Base-by-base conservation (phyloP, 2,888 invertebrate species). In the Synergus laeviventris region DNA sequence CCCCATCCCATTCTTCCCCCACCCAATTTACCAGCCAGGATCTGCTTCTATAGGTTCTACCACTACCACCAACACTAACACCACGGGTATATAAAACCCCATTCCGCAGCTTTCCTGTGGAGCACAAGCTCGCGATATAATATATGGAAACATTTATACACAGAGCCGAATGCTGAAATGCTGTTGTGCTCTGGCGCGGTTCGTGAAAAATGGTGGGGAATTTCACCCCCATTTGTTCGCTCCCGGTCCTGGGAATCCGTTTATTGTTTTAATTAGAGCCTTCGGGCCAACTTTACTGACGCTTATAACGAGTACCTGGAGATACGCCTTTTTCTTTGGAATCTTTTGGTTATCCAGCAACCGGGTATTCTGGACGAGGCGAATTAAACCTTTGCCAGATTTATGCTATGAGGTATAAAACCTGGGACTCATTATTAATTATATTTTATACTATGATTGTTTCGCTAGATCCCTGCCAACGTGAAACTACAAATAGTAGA, bases 251-350 rank as follows among this genome's bases (percentile, higher is more conserved):
- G 78, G 73, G 76, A 81, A 79, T 85, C 82, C 88, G 87, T 88
- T 89, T 89, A 85, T 89, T 89, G 88, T 88, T 89, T 89, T 89
- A 89, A 89, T 89, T 89, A 87, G 86, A 88, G 87, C 88, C 89
- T 89, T 87, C 86, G 82, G 86, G 87, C 81, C 78, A 80, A 77
- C 77, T 82, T 80, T 73, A 78, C 76, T 62, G 78, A 74, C 70
- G 70, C 49, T 79, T 78, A 78, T 81, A 81, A 81, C 79, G 79
- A 82, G 78, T 76, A 76, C 81, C 80, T 77, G 76, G 73, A 75
- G 82, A 36, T 31, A 70, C 62, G 79, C 73, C 45, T 31, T 76
- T 78, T 80, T 82, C 79, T 78, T 78, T 70, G 73, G 64, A 76
- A 77, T 66, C 70, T 70, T 49, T 70, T 49, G 42, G 42, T 24